phyloP scores from a whole-genome alignment of 2,797 vertebrate genomes.

The Intellagama lesueurii region DNA sequence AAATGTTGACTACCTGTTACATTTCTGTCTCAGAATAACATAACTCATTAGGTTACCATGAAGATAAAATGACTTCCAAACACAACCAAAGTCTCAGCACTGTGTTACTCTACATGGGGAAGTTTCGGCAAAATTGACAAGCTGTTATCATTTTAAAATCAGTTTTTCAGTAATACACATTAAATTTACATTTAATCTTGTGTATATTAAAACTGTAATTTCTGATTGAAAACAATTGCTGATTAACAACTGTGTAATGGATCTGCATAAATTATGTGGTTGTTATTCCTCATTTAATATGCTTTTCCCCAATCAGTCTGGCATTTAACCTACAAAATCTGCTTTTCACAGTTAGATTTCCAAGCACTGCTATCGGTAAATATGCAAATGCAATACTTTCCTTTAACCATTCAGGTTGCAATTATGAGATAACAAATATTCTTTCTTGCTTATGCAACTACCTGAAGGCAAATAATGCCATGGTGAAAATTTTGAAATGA shows the following conservation, averaged over 20 bases:
- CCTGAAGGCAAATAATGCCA: slow-evolving; percentile 14
- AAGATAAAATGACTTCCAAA: neutral
- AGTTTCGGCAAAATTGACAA: neutral
- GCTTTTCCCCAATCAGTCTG: slow-evolving; percentile 38
- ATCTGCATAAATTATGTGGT: slow-evolving; percentile 23
- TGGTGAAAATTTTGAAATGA: neutral
- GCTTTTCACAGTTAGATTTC: slow-evolving; percentile 43
- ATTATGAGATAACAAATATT: neutral
- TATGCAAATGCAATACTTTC: slow-evolving; percentile 22
- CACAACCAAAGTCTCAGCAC: neutral
- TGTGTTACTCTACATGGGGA: neutral
- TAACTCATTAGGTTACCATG: neutral
- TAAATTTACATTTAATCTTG: slow-evolving; percentile 32
- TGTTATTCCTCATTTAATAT: slow-evolving; percentile 44
- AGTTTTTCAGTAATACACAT: neutral
- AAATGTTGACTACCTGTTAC: no score
- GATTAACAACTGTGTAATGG: slow-evolving; percentile 1
- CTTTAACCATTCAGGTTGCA: slow-evolving; percentile 1
- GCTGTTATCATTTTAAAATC: slow-evolving; percentile 33
- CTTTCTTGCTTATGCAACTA: neutral
- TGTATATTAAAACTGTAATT: slow-evolving; percentile 21
- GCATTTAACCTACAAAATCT: slow-evolving; percentile 54
- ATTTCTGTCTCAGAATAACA: neutral
- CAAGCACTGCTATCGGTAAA: slow-evolving; percentile 1
- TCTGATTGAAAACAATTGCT: slow-evolving; percentile 33